phyloP scores from a whole-genome alignment of 2,888 invertebrate species.

The Acrobasis suavella region DNA sequence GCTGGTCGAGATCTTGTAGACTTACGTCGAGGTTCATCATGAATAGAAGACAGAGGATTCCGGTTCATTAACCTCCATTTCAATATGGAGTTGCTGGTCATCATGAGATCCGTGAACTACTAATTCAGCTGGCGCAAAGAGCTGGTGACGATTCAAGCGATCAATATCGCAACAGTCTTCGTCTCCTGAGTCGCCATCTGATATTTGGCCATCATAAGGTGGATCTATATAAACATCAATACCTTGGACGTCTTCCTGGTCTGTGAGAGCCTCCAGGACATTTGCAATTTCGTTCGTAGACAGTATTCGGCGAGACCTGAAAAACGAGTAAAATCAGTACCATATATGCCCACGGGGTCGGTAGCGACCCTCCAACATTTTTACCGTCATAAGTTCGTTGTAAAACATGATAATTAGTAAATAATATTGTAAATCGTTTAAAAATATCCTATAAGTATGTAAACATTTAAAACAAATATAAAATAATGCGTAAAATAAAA shows the following conservation, averaged over 20 bases:
- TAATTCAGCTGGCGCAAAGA: slow-evolving; percentile 8
- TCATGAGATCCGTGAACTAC: background rate
- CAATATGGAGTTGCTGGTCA: slow-evolving; percentile 7
- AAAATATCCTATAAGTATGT: background rate
- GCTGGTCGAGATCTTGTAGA: no score
- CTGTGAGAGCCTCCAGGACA: background rate
- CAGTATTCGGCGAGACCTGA: slow-evolving; percentile 3
- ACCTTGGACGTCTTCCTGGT: background rate
- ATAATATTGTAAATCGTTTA: background rate
- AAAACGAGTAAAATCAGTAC: background rate
- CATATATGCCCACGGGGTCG: slow-evolving; percentile 3
- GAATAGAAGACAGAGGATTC: background rate
- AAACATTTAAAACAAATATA: background rate
- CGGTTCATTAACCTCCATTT: background rate
- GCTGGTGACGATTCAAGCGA: slow-evolving; percentile 18
- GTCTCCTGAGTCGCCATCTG: slow-evolving; percentile 24
- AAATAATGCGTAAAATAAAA: background rate
- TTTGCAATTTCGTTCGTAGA: background rate
- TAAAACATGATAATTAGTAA: background rate
- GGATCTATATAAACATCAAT: slow-evolving; percentile 20
- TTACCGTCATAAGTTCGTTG: background rate
- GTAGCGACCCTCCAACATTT: background rate
- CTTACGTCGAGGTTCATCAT: no score
- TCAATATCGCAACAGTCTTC: slow-evolving; percentile 17
- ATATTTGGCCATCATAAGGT: slow-evolving; percentile 17